Evolutionary conservation across 1,140 invertebrate genomes (phyloP), one percentile per base, ranked within the genome.

Genomic region (Solenopsis invicta): DNA sequence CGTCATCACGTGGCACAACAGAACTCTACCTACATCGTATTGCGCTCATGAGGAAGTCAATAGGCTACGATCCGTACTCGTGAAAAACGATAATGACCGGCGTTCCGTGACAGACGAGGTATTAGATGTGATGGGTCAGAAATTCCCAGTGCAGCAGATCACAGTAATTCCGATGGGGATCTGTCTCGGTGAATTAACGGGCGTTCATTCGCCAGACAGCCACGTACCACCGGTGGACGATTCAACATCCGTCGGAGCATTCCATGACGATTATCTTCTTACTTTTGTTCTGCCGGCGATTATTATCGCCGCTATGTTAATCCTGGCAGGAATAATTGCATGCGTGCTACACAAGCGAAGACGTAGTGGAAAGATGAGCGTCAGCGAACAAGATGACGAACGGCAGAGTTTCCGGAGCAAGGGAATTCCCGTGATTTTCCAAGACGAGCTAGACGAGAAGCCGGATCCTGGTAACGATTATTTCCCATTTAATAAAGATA

Each of bases 391-490:
- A 89, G 97, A 98, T 88, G 97, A 98, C 91, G 97, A 98, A 90
- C 96, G 97, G 66, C 97, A 97, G 94, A 97, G 96, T 74, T 99
- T 98, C 95, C 96, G 98, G 10, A 98, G 97, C 88, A 99, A 98
- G 95, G 98, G 98, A 64, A 98, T 99, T 90, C 99, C 99, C 0
- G 98, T 99, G 8, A 99, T 99, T 89, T 99, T 99, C 94, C 97
- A 97, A 94, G 98, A 99, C 95, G 99, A 99, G 94, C 95, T 99
- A 16, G 98, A 99, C 89, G 98, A 99, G 92, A 98, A 98, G 92
- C 98, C 97, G 1, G 97, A 97, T 94, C 97, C 98, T 48, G 97
- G 97, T 95, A 91, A 85, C 5, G 12, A 71, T 50, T 56, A 69
- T 72, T 10, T 34, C 18, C 18, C 24, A 66, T 24, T 86, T 56